Base-by-base conservation (phyloP, 2,797 vertebrate genomes). In the Muscicapa striata region DNA sequence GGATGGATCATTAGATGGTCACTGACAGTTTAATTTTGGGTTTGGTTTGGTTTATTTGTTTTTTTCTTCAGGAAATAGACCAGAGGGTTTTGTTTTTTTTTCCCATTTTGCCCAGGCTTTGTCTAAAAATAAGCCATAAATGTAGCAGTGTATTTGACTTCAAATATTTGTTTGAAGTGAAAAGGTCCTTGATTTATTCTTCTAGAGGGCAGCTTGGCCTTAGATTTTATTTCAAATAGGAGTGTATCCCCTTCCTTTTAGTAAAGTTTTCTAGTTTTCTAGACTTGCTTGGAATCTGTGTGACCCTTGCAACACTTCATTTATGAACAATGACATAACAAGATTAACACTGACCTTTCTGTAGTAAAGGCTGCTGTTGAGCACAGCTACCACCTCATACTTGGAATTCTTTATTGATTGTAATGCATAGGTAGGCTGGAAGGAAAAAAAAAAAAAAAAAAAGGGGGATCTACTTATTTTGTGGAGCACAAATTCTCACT, bases 221-320 rank as follows among this genome's bases (percentile, higher is more conserved):
- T 78, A 74, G 67, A 84, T 89, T 95, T 95, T 63, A 80, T 92
- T 96, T 93, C 66, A 84, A 93, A 91, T 83, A 59, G 59, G 72
- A 96, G 36, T 55, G 54, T 66, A 61, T 26, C 17, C 15, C 49
- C 78, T 43, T 81, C 62, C 54, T 92, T 94, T 79, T 59, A 84
- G 77, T 54, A 29, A 88, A 93, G 67, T 87, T 95, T 84, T 91
- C 36, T 54, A 57, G 17, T 90, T 94, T 96, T 93, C 55, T 10
- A 1, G 52, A 77, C 75, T 95, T 49, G 17, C 73, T 93, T 79
- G 89, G 77, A 95, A 84, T 75, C 87, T 64, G 3, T 87, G 54
- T 0, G 17, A 84, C 85, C 72, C 92, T 86, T 94, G 67, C 84
- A 90, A 69, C 51, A 32, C 61, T 41, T 38, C 2, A 1, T 59